These are phyloP conservation scores for Odontothrips loti DNA, from an alignment of 2,888 invertebrate genomes.

Conservation along the genomic window DNA sequence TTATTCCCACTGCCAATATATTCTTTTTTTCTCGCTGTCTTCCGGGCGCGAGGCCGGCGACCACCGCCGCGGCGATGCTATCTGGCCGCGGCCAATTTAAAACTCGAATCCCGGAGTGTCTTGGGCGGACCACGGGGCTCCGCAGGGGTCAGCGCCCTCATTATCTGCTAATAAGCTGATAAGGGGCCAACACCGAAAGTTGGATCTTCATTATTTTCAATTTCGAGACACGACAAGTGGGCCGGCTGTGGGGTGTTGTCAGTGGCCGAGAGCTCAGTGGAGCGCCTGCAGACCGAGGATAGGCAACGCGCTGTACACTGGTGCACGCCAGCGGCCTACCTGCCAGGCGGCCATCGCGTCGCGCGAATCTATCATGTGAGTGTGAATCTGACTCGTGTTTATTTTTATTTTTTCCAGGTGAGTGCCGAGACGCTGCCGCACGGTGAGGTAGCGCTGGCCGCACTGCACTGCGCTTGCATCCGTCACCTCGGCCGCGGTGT, in stretches of 20 bases:
- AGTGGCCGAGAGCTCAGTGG: too few species aligned
- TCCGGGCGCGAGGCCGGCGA: too few species aligned
- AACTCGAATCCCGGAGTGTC: not conserved
- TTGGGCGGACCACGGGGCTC: too few species aligned
- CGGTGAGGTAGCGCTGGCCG: too few species aligned
- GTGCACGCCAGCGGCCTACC: not conserved
- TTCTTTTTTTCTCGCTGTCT: not conserved
- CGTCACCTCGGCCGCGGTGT: not conserved
- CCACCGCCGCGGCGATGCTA: too few species aligned
- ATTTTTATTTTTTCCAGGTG: not conserved
- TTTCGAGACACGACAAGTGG: too few species aligned
- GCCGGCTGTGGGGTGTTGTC: too few species aligned
- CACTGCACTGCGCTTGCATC: too few species aligned
- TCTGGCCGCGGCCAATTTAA: constrained; percentile 12
- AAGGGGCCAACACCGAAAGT: too few species aligned
- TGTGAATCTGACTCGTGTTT: too few species aligned
- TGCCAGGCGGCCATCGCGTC: not conserved
- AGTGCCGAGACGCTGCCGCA: not conserved
- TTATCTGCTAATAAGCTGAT: not conserved
- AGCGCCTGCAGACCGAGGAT: not conserved
- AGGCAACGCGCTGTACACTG: not conserved
- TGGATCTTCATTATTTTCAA: too few species aligned
- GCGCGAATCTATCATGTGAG: too few species aligned
- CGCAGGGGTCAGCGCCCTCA: not conserved
- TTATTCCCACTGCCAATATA: not conserved